Evolutionary conservation across 2,113 vertebrate genomes (phyloP), one percentile per base, ranked within the genome.

Genomic region (Eonycteris spelaea): DNA sequence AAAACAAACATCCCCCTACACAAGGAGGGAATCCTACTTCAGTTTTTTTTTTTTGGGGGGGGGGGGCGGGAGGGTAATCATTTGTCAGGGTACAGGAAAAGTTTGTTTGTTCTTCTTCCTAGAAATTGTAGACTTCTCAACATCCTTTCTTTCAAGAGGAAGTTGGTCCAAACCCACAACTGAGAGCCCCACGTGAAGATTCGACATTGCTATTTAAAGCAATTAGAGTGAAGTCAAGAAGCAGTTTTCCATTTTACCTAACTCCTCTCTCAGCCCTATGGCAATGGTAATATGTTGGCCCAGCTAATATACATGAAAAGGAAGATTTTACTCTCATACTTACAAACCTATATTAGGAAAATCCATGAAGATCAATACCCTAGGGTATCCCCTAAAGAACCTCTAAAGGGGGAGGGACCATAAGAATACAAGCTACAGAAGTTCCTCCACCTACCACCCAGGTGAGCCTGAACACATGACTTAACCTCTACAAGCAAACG

Each of bases 111-210:
- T 88, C 82, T 84, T 67, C 67, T 35, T 65, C 3, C 57, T 87
- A 75, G 40, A 5, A 84, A 86, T 4, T 89, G 6, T 53, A 90
- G 24, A 82, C 94, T 79, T 86, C 53, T 83, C 35, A 89, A 19
- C 7, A 83, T 93, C 28, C 75, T 74, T 85, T 86, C 90, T 92
- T 91, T 90, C 9, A 71, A 79, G 57, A 88, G 14, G 35, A 90
- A 59, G n/a, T 53, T 90, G 45, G 33, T 79, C 38, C 43, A 95
- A 95, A 68, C 6, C 40, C 24, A 68, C 7, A 45, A 14, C 33
- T 74, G 28, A 14, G 7, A 84, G 65, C 11, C 7, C 70, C 43
- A 90, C 7, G 10, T 40, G 28, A 84, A 91, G 55, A 90, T 57
- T 21, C 61, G 55, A 63, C 18, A 82, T 43, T 43, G 38, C 51